phyloP scores from a whole-genome alignment of 2,888 invertebrate genomes.

The Microchrysa polita region DNA sequence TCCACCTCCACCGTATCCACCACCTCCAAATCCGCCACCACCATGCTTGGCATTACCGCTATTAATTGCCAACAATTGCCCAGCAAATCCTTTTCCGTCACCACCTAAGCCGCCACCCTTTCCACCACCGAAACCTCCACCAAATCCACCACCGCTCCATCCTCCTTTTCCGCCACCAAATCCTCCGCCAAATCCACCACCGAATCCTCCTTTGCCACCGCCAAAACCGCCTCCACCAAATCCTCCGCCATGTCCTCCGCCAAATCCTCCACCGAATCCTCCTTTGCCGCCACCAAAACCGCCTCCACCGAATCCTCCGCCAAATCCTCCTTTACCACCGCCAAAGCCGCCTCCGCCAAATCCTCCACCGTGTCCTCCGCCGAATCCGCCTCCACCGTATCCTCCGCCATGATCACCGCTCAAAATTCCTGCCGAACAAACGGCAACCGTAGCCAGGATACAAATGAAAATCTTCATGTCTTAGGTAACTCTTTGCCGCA shows the following conservation, averaged over 20 bases:
- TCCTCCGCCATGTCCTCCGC: neutral
- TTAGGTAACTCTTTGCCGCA: neutral
- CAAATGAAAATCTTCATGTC: slow-evolving; percentile 36
- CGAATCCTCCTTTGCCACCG: neutral
- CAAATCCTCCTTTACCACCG: neutral
- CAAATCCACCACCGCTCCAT: neutral
- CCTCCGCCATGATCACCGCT: slow-evolving; percentile 53
- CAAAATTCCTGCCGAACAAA: slow-evolving; percentile 16
- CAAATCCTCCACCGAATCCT: neutral
- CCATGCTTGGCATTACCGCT: neutral
- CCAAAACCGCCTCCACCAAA: slow-evolving; percentile 1
- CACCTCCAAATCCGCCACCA: slow-evolving; percentile 4
- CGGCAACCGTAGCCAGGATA: slow-evolving; percentile 21
- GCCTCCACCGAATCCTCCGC: slow-evolving; percentile 25
- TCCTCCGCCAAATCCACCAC: neutral
- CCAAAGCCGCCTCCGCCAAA: slow-evolving; percentile 2
- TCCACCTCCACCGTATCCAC: neutral
- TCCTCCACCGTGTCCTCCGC: slow-evolving; percentile 35
- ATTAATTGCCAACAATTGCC: neutral
- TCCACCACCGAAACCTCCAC: slow-evolving; percentile 13
- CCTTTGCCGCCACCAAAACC: too few species aligned
- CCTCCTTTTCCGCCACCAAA: neutral
- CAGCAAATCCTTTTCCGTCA: neutral
- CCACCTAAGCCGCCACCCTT: slow-evolving; percentile 9
- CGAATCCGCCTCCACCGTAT: slow-evolving; percentile 55